Evolutionary conservation across 2,113 vertebrate species (phyloP), one percentile per base, ranked within the genome.

Genomic region (Malurus melanocephalus): DNA sequence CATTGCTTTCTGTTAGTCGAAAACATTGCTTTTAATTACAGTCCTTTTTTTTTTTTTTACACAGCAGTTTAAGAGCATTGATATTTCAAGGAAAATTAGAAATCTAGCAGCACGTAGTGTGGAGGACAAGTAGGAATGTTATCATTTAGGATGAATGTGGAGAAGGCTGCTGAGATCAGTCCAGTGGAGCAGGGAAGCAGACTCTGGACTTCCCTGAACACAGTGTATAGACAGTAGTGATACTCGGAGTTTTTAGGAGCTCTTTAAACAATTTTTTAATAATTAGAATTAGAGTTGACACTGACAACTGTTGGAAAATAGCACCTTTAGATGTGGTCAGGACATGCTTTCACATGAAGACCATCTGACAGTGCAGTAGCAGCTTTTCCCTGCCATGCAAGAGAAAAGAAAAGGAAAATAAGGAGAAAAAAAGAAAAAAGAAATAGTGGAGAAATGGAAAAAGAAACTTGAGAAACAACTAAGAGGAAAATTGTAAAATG

Each of bases 81-180:
- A 2, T 56, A n/a, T 60, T 77, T 48, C 24, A 66, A 72, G 9
- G 28, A 26, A 56, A 83, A 46, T 42, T 23, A 43, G 11, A 46
- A 69, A 45, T 43, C 24, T 35, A 35, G 7, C 3, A 7, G 4
- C 14, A 8, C 0, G 0, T 45, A 33, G 24, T 22, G 18, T 23
- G 35, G 32, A 61, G 59, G 53, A 6, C 3, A 13, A 26, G 13
- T n/a, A 81, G 30, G 16, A 68, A 71, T 43, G 52, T 2, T 7
- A 3, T 9, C 11, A 46, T 79, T 79, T 40, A 49, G 8, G 28
- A 17, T 57, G 26, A 89, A 30, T 3, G 0, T 72, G 24, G 38
- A 75, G 21, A 48, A 57, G 6, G 72, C 30, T 80, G 40, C 64
- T 33, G 52, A 80, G 33, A 10, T 79, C 13, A 4, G 5, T 69